Base-by-base conservation (phyloP, 2,888 invertebrate species). In the Troides oblongomaculatus region DNA sequence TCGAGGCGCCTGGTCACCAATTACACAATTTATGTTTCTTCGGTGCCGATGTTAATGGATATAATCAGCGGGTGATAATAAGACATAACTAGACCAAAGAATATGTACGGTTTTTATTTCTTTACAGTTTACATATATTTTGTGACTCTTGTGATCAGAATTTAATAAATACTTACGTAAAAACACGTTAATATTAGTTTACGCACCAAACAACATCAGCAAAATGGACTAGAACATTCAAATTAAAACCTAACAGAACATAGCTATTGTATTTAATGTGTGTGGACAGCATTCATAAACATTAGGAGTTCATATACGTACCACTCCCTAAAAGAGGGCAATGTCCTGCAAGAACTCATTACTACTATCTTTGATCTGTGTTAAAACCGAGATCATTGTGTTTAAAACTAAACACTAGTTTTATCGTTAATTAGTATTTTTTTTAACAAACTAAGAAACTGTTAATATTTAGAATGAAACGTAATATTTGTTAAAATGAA, bases 291-390 rank as follows among this genome's bases (percentile, higher is more conserved):
- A 21, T 46, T 21, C n/a, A 18, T 14, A 39, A 39, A 50, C 50
- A 21, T 10, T 5, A 21, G 50, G 21, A 63, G 18, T 69, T 58
- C 70, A 64, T 72, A 59, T 65, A 66, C 64, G 7, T 39, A 39
- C 39, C 10, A 69, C 70, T 68, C 71, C 70, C 77, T 76, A 72
- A 72, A 74, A 73, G 81, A 76, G 88, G 83, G 82, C 87, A 88
- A 85, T 74, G 89, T 78, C 83, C 88, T 86, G 84, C 84, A 83
- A 82, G 81, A 80, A 80, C 77, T 76, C 78, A 75, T 78, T 82
- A 80, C 79, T 79, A 78, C 80, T 76, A 79, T 80, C 10, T 83
- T 81, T 79, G 76, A 81, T 81, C 74, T 71, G 73, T 77, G 46
- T 5, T n/a, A 50, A 36, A 30, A 59, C 57, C 12, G 12, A 62